Evolutionary conservation across 2,797 vertebrate genomes (phyloP).

Genomic region (Cetoscarus ocellatus): DNA sequence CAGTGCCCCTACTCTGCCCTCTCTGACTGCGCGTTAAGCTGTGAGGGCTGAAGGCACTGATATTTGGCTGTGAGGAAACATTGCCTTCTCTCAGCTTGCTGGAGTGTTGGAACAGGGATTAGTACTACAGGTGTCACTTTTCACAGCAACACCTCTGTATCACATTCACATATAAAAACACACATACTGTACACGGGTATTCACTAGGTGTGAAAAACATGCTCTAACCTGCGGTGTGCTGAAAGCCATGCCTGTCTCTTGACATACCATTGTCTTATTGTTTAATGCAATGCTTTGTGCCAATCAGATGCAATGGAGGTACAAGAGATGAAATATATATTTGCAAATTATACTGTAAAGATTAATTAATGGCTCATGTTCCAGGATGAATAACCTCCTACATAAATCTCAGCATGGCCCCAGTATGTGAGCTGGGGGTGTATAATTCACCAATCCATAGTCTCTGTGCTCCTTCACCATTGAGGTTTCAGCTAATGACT

Average conservation of each 20-base stretch:
- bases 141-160: slow-evolving; percentile 2
- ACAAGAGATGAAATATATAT: neutral
- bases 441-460: slow-evolving; percentile 51
- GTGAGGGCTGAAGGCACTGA: slow-evolving; percentile 14
- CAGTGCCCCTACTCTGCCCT: too few species aligned
- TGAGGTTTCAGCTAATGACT: slow-evolving; percentile 66
- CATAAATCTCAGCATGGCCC: slow-evolving; percentile 20
- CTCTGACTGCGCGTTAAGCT: slow-evolving; percentile 7
- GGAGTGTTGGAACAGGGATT: slow-evolving; percentile 20
- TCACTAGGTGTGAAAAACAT: too few species aligned
- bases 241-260: too few species aligned
- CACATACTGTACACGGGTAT: too few species aligned
- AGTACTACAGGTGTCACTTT: too few species aligned
- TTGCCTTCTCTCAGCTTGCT: too few species aligned
- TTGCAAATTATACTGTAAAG: neutral
- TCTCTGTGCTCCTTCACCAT: slow-evolving; percentile 40
- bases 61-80: slow-evolving; percentile 26
- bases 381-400: slow-evolving; percentile 24
- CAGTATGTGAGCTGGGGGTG: slow-evolving; percentile 36
- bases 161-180: neutral
- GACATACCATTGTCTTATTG: too few species aligned
- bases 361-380: slow-evolving; percentile 7
- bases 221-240: too few species aligned
- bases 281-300: too few species aligned
- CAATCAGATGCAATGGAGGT: too few species aligned